A percentile compares a stretch with the other conserved stretches of the same genome.
Evolutionary conservation across 2,797 vertebrate genomes (phyloP).

Genomic region (Chelon auratus): DNA sequence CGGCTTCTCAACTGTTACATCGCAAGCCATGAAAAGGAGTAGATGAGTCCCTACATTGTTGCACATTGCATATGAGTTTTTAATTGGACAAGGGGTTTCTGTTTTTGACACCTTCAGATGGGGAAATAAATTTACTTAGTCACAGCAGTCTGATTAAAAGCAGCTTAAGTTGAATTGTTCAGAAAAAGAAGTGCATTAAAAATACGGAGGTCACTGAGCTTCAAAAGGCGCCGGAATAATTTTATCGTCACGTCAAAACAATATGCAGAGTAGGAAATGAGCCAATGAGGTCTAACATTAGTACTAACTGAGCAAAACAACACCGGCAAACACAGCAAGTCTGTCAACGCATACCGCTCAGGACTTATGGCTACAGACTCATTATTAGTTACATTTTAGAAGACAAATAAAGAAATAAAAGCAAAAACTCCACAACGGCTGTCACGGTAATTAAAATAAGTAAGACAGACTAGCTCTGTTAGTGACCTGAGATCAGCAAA

Average conservation of each 20-base stretch:
- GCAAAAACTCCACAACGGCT: neutral
- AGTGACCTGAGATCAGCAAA: neutral
- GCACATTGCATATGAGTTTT: too few species aligned
- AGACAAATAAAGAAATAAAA: neutral
- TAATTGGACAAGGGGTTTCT: too few species aligned
- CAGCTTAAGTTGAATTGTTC: neutral
- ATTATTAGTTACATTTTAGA: neutral
- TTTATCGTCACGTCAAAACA: constrained; percentile 8
- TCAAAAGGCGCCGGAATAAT: neutral
- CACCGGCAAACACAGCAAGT: constrained; percentile 1
- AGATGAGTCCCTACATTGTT: neutral
- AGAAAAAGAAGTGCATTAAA: neutral
- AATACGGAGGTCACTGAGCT: neutral
- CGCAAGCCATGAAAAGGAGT: neutral
- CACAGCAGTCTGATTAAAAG: neutral
- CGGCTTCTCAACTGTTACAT: too few species aligned
- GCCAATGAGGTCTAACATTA: neutral
- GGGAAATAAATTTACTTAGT: neutral
- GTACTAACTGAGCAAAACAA: neutral
- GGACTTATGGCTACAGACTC: neutral
- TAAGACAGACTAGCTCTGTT: neutral
- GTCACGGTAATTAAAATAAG: neutral
- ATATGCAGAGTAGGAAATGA: constrained; percentile 3
- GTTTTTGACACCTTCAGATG: too few species aligned
- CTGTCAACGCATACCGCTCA: neutral